phyloP scores from a whole-genome alignment of 2,888 invertebrate species.

The Macrosoma leucophasiata region DNA sequence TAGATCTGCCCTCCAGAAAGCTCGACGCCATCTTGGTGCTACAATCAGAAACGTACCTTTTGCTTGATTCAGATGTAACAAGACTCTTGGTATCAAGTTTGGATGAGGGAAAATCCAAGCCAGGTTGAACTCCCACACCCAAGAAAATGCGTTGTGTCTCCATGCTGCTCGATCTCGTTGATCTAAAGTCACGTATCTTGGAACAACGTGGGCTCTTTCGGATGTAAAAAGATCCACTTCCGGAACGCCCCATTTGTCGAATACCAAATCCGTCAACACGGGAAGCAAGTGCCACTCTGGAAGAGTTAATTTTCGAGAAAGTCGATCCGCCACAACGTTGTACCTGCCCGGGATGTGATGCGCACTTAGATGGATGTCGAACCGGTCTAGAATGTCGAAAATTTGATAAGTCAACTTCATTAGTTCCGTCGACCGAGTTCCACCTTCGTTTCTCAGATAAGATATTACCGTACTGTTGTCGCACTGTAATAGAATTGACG shows the following conservation, averaged over 20 bases:
- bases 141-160: conserved; percentile 19
- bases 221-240: conserved; percentile 18
- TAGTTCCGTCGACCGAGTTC: too few relatives aligned
- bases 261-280: conserved; percentile 6
- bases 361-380: too few relatives aligned
- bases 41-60: conserved; percentile 19
- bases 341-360: conserved; percentile 28
- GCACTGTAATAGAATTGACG: too few relatives aligned
- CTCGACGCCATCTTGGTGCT: conserved; percentile 17
- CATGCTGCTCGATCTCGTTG: background rate
- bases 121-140: conserved; percentile 14
- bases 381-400: too few relatives aligned
- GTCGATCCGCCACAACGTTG: conserved; percentile 25
- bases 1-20: conserved; percentile 18
- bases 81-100: conserved; percentile 22
- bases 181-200: conserved; percentile 13
- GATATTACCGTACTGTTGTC: too few relatives aligned
- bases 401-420: too few relatives aligned
- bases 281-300: conserved; percentile 25
- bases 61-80: conserved; percentile 21
- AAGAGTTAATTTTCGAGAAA: conserved; percentile 17
- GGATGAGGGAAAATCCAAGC: conserved; percentile 28
- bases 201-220: conserved; percentile 6
- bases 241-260: conserved; percentile 16
- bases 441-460: too few relatives aligned